Evolutionary conservation across 2,797 vertebrate species (phyloP).

Genomic region (Synanceia verrucosa): DNA sequence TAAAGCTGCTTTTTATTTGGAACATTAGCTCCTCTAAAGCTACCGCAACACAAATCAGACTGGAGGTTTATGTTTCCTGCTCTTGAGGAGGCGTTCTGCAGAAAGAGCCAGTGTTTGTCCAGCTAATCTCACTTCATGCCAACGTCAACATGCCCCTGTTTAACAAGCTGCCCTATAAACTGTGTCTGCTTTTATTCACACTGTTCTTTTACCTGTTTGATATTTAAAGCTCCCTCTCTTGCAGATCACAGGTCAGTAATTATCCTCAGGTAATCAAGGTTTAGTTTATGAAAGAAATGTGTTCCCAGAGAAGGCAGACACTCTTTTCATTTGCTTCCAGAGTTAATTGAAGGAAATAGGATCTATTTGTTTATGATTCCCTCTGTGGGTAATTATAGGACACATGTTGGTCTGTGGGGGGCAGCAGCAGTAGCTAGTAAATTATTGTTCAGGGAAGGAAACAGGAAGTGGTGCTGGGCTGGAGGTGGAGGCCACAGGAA

Average conservation of each 20-base stretch:
- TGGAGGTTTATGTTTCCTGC: conserved; percentile 30
- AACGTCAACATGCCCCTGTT: conserved; percentile 43
- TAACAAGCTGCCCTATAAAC: conserved; percentile 17
- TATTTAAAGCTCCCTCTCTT: too few relatives aligned
- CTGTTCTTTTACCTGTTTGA: background rate
- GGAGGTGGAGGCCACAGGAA: background rate
- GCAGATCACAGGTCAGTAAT: background rate
- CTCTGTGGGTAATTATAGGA: conserved; percentile 61
- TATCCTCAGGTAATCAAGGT: background rate
- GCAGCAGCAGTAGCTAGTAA: conserved; percentile 15
- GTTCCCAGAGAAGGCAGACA: background rate
- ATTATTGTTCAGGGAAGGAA: conserved; percentile 32
- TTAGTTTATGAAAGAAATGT: background rate
- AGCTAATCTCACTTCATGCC: conserved; percentile 19
- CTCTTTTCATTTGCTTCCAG: conserved; percentile 11
- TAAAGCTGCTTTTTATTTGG: background rate
- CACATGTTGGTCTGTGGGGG: background rate
- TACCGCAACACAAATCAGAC: background rate
- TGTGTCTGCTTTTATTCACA: background rate
- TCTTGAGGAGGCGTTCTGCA: conserved; percentile 20
- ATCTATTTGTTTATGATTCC: conserved; percentile 46
- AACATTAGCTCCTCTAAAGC: background rate
- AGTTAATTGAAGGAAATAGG: conserved; percentile 45
- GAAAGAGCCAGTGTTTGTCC: conserved; percentile 32
- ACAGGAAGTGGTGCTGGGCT: conserved; percentile 46